phyloP scores from a whole-genome alignment of 2,797 vertebrate species.

The Acrossocheilus fasciatus region DNA sequence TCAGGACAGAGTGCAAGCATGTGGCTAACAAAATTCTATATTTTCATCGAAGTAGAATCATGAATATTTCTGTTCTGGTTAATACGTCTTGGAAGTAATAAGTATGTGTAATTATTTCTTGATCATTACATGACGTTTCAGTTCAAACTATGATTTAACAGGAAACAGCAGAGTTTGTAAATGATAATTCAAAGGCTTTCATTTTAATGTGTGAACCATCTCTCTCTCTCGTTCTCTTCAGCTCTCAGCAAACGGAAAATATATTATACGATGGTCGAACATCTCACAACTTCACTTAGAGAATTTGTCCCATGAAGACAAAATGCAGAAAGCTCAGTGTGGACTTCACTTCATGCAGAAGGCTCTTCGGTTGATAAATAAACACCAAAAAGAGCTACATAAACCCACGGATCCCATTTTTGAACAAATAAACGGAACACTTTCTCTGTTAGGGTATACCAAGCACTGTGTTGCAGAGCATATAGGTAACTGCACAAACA shows the following conservation, averaged over 20 bases:
- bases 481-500: neutral
- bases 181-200: neutral
- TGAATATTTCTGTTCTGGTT: no score
- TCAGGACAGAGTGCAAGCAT: no score
- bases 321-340: slow-evolving; percentile 58
- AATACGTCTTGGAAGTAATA: no score
- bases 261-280: accelerated
- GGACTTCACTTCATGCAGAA: slow-evolving; percentile 66
- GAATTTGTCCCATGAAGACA: neutral
- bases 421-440: accelerated
- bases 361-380: slow-evolving; percentile 56
- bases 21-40: no score
- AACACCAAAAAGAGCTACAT: neutral
- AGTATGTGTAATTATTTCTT: neutral
- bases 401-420: accelerated
- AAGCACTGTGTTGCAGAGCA: accelerated
- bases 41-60: no score
- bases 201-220: neutral
- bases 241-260: accelerated
- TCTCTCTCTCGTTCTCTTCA: slow-evolving; percentile 9
- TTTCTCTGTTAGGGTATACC: accelerated
- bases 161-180: neutral
- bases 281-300: slow-evolving; percentile 4
- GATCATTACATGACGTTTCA: neutral
- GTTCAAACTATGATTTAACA: neutral